Conservation (phyloP, 2,888 invertebrate species). For the Sarcophaga subvicina region DNA sequence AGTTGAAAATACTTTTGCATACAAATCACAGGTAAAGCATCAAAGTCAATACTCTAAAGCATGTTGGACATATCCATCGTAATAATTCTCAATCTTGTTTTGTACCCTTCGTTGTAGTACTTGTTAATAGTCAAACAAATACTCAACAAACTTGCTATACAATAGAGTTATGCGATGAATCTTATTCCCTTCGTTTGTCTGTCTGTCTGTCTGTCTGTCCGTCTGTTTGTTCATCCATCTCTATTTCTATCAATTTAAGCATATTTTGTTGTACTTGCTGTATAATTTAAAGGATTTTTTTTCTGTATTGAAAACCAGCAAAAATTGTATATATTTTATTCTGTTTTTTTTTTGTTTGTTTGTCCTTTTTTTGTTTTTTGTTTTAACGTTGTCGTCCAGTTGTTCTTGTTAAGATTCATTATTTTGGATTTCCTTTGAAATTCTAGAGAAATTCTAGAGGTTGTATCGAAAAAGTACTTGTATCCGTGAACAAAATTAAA, state of each 20-base stretch:
- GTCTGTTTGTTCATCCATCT: constrained; percentile 28
- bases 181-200: not conserved
- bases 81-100: constrained; percentile 17
- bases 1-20: constrained; percentile 68
- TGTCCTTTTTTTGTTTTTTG: not conserved
- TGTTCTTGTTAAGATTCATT: constrained; percentile 56
- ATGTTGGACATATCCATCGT: constrained; percentile 56
- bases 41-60: constrained; percentile 64
- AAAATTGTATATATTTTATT: constrained; percentile 46
- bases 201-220: constrained; percentile 10
- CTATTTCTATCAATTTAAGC: constrained; percentile 58
- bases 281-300: constrained; percentile 47
- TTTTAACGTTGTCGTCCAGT: constrained; percentile 14
- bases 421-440: constrained; percentile 61
- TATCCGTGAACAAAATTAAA: not conserved
- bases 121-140: constrained; percentile 58
- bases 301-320: constrained; percentile 29
- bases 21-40: constrained; percentile 66
- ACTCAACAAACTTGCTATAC: constrained; percentile 25
- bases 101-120: constrained; percentile 26
- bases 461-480: constrained; percentile 39
- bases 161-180: constrained; percentile 57
- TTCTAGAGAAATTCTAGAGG: constrained; percentile 47
- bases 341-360: constrained; percentile 23
- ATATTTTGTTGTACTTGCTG: constrained; percentile 49